Percentiles rank a stretch among this genome's conserved stretches.
Evolutionary conservation across 1,140 invertebrate genomes (phyloP).

Genomic region (Paramacrobiotus metropolitanus): DNA sequence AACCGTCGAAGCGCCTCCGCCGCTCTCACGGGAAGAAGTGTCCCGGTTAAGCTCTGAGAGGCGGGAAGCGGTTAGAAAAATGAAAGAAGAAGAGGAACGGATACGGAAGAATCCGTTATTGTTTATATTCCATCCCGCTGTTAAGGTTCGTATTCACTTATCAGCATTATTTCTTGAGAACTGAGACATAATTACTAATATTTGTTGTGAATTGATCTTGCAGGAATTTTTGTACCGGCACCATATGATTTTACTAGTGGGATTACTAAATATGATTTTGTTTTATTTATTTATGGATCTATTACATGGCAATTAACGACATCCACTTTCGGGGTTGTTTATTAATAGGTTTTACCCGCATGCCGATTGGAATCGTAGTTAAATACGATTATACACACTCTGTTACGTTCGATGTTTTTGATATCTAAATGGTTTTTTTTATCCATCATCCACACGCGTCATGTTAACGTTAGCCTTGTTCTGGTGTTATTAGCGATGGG

Average conservation of each 20-base stretch:
- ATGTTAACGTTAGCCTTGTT: too few relatives aligned
- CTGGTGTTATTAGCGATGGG: too few relatives aligned
- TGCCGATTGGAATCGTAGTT: too few relatives aligned
- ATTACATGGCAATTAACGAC: background rate
- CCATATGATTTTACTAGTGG: slow-evolving; percentile 76
- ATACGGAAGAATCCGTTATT: slow-evolving; percentile 74
- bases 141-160: too few relatives aligned
- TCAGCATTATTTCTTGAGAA: too few relatives aligned
- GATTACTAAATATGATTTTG: slow-evolving; percentile 83
- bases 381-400: too few relatives aligned
- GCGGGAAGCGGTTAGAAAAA: slow-evolving; percentile 67
- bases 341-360: background rate
- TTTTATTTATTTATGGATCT: slow-evolving; percentile 4
- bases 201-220: slow-evolving; percentile 27
- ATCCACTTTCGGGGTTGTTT: background rate
- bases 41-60: slow-evolving; percentile 69
- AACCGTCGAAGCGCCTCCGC: slow-evolving; percentile 34
- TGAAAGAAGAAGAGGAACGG: slow-evolving; percentile 71
- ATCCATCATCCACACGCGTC: too few relatives aligned
- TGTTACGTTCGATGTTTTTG: too few relatives aligned
- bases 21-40: slow-evolving; percentile 81
- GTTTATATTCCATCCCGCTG: slow-evolving; percentile 80
- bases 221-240: slow-evolving; percentile 94
- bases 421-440: too few relatives aligned
- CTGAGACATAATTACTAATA: too few relatives aligned